Percentiles rank a stretch among this genome's conserved stretches.
phyloP scores from a whole-genome alignment of 2,113 vertebrate genomes.

The Platysteira castanea region DNA sequence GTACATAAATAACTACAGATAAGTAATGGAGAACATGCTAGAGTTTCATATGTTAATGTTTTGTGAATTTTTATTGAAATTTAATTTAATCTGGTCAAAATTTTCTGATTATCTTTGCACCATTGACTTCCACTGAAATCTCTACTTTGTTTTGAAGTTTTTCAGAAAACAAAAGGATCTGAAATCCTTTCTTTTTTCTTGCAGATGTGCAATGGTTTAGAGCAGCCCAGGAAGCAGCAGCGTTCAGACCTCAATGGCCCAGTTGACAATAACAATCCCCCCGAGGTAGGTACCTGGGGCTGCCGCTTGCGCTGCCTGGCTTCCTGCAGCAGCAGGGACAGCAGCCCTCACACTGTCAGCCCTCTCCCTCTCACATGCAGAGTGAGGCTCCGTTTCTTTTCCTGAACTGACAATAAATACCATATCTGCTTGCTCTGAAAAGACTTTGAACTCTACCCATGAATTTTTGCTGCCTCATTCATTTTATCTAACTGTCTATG shows the following conservation, averaged over 20 bases:
- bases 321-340: background rate
- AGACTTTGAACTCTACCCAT: background rate
- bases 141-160: background rate
- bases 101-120: background rate
- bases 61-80: background rate
- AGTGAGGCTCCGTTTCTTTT: background rate
- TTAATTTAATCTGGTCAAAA: background rate
- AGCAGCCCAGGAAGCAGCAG: conserved; percentile 92
- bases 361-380: background rate
- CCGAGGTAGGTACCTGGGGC: conserved; percentile 77
- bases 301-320: background rate
- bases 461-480: background rate
- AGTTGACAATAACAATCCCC: conserved; percentile 89
- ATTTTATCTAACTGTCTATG: background rate
- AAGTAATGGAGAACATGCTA: background rate
- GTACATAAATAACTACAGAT: background rate
- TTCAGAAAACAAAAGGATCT: background rate
- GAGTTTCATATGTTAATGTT: background rate
- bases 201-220: conserved; percentile 86
- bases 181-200: background rate
- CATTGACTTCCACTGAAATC: background rate
- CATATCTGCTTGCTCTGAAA: background rate
- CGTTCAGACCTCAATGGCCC: conserved; percentile 96
- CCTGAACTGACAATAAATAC: background rate
- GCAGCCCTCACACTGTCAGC: background rate